Conservation (phyloP, 2,113 vertebrate genomes). For the Platichthys stellatus region DNA sequence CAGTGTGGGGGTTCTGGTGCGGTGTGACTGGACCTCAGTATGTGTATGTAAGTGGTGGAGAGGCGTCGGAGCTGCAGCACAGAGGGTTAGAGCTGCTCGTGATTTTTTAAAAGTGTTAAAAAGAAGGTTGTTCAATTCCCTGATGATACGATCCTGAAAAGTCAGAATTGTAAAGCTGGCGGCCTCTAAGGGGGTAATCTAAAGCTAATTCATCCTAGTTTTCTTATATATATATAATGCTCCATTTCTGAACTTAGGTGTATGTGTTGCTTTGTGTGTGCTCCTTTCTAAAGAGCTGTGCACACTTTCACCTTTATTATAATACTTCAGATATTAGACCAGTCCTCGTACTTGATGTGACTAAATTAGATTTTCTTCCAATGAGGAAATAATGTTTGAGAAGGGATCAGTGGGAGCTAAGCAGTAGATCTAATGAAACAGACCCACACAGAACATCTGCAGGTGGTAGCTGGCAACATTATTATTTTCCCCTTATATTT, state of each 20-base stretch:
- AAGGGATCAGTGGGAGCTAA: not conserved
- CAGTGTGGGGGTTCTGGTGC: slow-evolving; percentile 57
- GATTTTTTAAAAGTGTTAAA: slow-evolving; percentile 36
- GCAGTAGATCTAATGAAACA: slow-evolving; percentile 14
- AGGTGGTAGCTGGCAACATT: not conserved
- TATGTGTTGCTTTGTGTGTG: not conserved
- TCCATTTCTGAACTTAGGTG: not conserved
- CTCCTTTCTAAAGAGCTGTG: not conserved
- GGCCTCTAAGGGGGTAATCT: no score
- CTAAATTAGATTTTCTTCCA: not conserved
- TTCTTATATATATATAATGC: no score
- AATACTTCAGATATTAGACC: not conserved
- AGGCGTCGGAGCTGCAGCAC: slow-evolving; percentile 59
- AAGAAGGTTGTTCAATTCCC: slow-evolving; percentile 36
- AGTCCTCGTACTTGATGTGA: not conserved
- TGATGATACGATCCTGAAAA: not conserved
- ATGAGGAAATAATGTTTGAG: not conserved
- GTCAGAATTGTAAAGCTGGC: no score
- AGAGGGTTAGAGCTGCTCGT: slow-evolving; percentile 46
- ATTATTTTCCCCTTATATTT: not conserved
- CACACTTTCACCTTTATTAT: slow-evolving; percentile 4
- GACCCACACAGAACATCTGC: not conserved
- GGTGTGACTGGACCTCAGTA: slow-evolving; percentile 46
- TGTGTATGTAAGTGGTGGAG: slow-evolving; percentile 52
- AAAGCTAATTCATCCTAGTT: no score